Evolutionary conservation across 2,797 vertebrate species (phyloP), one percentile per base, ranked within the genome.

Genomic region (Leptodactylus fallax): DNA sequence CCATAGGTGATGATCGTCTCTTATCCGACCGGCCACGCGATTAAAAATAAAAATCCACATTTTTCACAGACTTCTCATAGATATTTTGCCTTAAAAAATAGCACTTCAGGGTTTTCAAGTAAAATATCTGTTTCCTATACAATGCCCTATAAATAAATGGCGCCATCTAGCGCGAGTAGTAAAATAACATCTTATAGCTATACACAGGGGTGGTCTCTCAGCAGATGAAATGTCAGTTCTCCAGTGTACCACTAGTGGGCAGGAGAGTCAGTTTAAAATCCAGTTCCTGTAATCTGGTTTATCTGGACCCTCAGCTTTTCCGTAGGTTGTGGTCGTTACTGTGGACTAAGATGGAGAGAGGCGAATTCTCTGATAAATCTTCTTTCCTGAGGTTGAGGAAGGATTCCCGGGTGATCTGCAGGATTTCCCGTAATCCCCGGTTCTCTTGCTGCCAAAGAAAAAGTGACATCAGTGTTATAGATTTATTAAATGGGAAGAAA

Each of bases 321-420:
- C 97, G 95, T 92, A 97, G 93, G 91, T 96, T 98, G 92, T 97
- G 84, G 71, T 99, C 97, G 13, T 96, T 93, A 78, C 93, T 98
- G 82, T 96, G 97, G 87, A 98, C 94, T 69, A 98, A 91, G 0
- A 95, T 95, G 0, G 97, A 98, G 79, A 98, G 94, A 6, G 97
- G 97, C 0, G 96, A 97, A 92, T 93, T 97, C 89, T 99, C 98
- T 0, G 96, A 97, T 0, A 89, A 88, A 16, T 98, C 97, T 0
- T 98, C 98, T 90, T 96, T 95, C 91, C 96, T 96, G 61, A 99
- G 95, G 81, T 97, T 94, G 91, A 98, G 93, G 92, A 99, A 99
- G 0, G 98, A 98, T 90, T 99, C 97, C 21, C 97, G 96, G 82
- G 98, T 99, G 93, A 99, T 99, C 88, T 99, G 97, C 90, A 99